phyloP scores from a whole-genome alignment of 2,113 vertebrate species.

The Neopipo cinnamomea region DNA sequence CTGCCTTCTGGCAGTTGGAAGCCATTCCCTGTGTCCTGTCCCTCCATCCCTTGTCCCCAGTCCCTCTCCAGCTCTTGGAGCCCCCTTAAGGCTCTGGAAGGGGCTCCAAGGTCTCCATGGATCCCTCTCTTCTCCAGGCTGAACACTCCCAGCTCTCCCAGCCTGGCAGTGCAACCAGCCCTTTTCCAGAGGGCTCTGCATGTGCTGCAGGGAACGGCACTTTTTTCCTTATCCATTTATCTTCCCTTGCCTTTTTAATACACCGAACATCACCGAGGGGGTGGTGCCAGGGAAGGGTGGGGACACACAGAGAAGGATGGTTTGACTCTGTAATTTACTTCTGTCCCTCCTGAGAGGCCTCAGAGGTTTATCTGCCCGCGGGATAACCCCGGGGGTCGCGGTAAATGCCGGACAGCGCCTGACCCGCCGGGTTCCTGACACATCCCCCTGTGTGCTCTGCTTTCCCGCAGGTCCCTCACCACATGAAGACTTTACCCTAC shows the following conservation, averaged over 20 bases:
- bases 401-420: too few species aligned
- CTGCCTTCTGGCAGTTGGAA: neutral
- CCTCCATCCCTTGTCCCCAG: neutral
- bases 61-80: neutral
- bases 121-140: neutral
- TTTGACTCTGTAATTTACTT: too few species aligned
- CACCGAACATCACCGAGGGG: too few species aligned
- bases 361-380: neutral
- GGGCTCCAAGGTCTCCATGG: neutral
- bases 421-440: too few species aligned
- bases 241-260: too few species aligned
- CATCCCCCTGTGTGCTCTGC: neutral
- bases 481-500: slow-evolving; percentile 79
- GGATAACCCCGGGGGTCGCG: neutral
- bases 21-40: neutral
- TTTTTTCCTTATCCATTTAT: too few species aligned
- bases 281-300: too few species aligned
- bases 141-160: neutral
- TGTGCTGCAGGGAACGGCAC: accelerated
- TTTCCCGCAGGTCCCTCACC: slow-evolving; percentile 72
- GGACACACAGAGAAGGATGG: too few species aligned
- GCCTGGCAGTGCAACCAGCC: neutral
- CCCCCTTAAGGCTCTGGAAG: neutral
- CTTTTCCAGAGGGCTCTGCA: accelerated
- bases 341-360: too few species aligned